Conservation (phyloP, 2,797 vertebrate genomes). For the Gallinago nigripennis region DNA sequence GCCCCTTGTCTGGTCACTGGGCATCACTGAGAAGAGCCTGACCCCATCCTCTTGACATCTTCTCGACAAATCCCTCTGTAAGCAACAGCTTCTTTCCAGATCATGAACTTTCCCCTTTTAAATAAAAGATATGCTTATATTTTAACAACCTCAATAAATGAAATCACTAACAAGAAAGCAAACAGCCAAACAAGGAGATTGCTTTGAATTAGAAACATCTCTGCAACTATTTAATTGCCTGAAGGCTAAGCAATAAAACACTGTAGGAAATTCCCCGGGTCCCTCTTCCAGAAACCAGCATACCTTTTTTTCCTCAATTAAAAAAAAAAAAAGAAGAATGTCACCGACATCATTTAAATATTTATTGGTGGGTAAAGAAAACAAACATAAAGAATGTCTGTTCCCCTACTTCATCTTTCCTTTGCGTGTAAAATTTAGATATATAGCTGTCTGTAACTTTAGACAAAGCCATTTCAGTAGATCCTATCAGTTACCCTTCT, state of each 20-base stretch:
- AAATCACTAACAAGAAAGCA: background rate
- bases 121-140: background rate
- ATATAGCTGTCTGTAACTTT: background rate
- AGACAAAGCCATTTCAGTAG: background rate
- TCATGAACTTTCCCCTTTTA: background rate
- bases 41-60: too few relatives aligned
- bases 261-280: background rate
- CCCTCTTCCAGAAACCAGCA: background rate
- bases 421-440: background rate
- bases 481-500: background rate
- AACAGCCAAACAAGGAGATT: background rate
- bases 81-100: background rate
- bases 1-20: too few relatives aligned
- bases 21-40: too few relatives aligned
- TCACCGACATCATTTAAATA: background rate
- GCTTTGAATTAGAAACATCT: background rate
- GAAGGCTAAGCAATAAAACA: background rate
- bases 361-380: slow-evolving; percentile 3
- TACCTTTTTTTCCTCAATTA: background rate
- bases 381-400: background rate
- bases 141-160: background rate
- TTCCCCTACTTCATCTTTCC: background rate
- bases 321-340: background rate
- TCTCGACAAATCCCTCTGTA: background rate
- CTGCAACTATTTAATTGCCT: background rate